phyloP scores from a whole-genome alignment of 2,797 vertebrate species.

The Melopsittacus undulatus region DNA sequence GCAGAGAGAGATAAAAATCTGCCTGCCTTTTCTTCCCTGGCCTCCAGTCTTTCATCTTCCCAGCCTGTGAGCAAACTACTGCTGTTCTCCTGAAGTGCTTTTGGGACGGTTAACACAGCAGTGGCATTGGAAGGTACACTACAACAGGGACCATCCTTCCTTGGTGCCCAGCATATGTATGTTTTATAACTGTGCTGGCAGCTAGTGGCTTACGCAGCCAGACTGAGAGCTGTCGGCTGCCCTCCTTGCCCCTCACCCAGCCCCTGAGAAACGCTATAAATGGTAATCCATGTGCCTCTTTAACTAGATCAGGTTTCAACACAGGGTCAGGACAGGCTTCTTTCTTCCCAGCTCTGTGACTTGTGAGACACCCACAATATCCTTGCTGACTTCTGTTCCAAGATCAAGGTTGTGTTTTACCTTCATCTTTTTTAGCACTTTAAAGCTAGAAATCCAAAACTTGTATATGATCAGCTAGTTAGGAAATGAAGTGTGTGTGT shows the following conservation, averaged over 20 bases:
- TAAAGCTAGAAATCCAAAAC: constrained; percentile 20
- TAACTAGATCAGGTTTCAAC: constrained; percentile 77
- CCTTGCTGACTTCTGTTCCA: constrained; percentile 41
- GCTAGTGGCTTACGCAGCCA: neutral
- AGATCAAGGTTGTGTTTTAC: constrained; percentile 51
- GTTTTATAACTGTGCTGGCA: constrained; percentile 20
- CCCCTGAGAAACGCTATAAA: constrained; percentile 61
- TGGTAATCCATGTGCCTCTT: constrained; percentile 68
- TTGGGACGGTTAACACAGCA: neutral
- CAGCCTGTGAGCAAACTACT: neutral
- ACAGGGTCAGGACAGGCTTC: constrained; percentile 66
- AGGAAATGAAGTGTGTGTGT: neutral
- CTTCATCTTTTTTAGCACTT: constrained; percentile 44
- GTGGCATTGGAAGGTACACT: neutral
- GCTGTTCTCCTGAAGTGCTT: neutral
- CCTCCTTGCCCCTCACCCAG: constrained; percentile 15
- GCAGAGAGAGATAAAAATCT: neutral
- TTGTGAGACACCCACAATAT: constrained; percentile 40
- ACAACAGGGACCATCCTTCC: neutral
- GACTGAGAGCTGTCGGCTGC: neutral
- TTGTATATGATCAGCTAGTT: constrained; percentile 40
- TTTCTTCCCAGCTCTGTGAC: constrained; percentile 61
- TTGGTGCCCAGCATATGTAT: neutral
- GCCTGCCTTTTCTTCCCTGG: neutral
- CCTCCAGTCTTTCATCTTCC: neutral